Evolutionary conservation across 2,113 vertebrate species (phyloP), one percentile per base, ranked within the genome.

Genomic region (Helogale parvula): DNA sequence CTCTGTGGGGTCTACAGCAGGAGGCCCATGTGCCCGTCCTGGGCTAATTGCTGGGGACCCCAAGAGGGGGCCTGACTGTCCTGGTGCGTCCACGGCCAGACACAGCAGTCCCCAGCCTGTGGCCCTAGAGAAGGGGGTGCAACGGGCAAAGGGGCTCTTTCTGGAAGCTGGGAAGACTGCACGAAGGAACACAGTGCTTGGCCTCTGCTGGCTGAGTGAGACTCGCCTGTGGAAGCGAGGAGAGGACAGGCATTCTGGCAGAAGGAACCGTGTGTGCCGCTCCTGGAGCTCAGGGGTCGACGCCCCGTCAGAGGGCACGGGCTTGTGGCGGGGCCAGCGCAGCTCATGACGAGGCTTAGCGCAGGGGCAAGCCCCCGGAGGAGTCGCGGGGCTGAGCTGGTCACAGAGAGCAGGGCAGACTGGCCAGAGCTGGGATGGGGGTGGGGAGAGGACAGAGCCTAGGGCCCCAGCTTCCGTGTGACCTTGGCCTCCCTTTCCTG

Each of bases 221-320:
- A 65, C 38, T 8, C 66, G 35, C 21, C 21, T 9, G 0, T 0
- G 17, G 85, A 27, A 7, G 54, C 23, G 5, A 31, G 38, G 60
- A 38, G 38, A n/a, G n/a, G 66, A 29, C 38, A 19, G 45, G 69
- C 3, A 15, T 19, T 47, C 1, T 5, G 21, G 7, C 41, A 3
- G 6, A 57, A 16, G 25, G 3, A 25, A 80, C 52, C 72, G 63
- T 6, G 13, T 27, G 29, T 29, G 29, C 16, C 2, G 3, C 45
- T 38, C 45, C 16, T 25, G 63, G 38, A 50, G 14, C 33, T 16
- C 38, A 63, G 16, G 29, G 1, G 23, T 11, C 41, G 17, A 7
- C 0, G 7, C 23, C 11, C 1, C 19, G 31, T 33, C 13, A 2
- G 47, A 41, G 57, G 4, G 17, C 4, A 15, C 0, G 25, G 84